Evolutionary conservation across 1,140 invertebrate species (phyloP).

Genomic region (Orussus abietinus): DNA sequence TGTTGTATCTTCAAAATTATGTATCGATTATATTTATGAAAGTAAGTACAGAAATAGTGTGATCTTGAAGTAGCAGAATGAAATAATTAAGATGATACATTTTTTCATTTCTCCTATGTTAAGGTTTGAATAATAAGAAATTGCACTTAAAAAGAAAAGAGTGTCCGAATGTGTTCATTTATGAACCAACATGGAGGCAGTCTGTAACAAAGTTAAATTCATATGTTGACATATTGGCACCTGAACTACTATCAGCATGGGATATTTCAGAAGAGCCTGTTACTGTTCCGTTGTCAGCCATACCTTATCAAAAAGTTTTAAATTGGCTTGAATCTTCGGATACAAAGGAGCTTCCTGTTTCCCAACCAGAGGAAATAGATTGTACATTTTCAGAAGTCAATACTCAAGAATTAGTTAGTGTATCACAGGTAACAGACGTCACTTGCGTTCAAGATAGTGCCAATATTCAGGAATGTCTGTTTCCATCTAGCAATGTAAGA

Average conservation of each 20-base stretch:
- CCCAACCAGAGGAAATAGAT: too few species aligned
- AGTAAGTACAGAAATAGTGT: slow-evolving; percentile 24
- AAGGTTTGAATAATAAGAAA: slow-evolving; percentile 30
- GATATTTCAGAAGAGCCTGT: slow-evolving; percentile 34
- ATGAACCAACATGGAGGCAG: slow-evolving; percentile 33
- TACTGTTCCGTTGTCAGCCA: slow-evolving; percentile 18
- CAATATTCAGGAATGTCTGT: slow-evolving; percentile 19
- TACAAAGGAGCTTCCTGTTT: too few species aligned
- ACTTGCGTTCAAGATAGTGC: slow-evolving; percentile 16
- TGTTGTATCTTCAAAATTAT: slow-evolving; percentile 24
- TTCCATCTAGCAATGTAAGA: slow-evolving; percentile 24
- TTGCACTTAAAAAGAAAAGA: slow-evolving; percentile 23
- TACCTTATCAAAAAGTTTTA: slow-evolving; percentile 42
- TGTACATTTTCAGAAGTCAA: too few species aligned
- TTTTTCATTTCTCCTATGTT: too few species aligned
- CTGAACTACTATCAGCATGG: slow-evolving; percentile 42
- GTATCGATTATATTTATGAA: slow-evolving; percentile 31
- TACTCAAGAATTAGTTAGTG: slow-evolving; percentile 36
- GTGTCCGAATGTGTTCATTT: too few species aligned
- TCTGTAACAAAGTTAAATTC: slow-evolving; percentile 33
- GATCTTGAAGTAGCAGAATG: background rate
- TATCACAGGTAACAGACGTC: slow-evolving; percentile 32
- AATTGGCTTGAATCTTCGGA: slow-evolving; percentile 33
- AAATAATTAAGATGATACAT: too few species aligned
- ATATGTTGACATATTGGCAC: slow-evolving; percentile 42